phyloP scores from a whole-genome alignment of 2,113 vertebrate genomes.

The Petroica traversi region DNA sequence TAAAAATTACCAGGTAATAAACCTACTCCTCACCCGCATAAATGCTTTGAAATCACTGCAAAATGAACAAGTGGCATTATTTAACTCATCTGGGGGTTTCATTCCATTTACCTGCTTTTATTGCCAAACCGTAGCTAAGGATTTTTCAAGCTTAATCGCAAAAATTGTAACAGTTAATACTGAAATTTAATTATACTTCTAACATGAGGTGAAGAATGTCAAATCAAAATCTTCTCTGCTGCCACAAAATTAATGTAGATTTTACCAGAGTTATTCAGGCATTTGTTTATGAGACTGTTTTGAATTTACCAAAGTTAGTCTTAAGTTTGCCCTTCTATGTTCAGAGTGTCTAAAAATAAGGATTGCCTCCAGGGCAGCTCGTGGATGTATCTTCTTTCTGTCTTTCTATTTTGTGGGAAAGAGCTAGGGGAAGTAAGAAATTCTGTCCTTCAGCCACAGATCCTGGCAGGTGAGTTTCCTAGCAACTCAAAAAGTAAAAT shows the following conservation, averaged over 20 bases:
- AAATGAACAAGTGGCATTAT: conserved; percentile 65
- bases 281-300: background rate
- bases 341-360: background rate
- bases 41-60: conserved; percentile 69
- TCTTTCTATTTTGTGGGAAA: background rate
- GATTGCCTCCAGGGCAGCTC: background rate
- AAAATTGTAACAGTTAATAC: background rate
- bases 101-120: background rate
- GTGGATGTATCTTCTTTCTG: background rate
- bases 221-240: background rate
- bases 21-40: conserved; percentile 57
- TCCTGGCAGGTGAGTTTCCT: conserved; percentile 1
- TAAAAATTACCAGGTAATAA: conserved; percentile 60
- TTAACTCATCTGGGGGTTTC: conserved; percentile 2
- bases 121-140: background rate
- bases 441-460: background rate
- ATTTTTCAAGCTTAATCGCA: background rate
- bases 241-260: background rate
- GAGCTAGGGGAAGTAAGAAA: background rate
- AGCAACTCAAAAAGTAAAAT: conserved; percentile 1
- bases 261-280: background rate
- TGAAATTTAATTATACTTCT: background rate
- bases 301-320: background rate
- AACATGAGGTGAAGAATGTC: background rate
- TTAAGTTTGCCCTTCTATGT: background rate